Evolutionary conservation across 1,140 invertebrate genomes (phyloP), one percentile per base, ranked within the genome.

Genomic region (Archivesica marissinica): DNA sequence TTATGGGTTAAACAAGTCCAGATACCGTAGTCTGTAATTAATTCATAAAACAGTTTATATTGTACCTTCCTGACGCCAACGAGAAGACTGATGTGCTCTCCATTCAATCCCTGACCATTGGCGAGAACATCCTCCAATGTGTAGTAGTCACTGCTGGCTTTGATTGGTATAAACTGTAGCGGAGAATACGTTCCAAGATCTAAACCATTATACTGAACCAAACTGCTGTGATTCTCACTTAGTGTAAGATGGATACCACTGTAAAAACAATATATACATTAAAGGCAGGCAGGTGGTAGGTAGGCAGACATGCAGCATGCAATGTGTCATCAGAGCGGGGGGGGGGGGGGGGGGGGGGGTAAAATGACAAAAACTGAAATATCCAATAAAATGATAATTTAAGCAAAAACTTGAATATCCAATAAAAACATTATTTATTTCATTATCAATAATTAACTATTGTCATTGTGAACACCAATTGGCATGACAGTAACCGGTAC

Each of bases 141-240:
- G 80, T 93, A 93, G 75, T 89, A 93, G 68, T 93, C 92, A 89
- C 90, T 92, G 70, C 76, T 89, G 17, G 91, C 79, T 81, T 91
- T 91, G 30, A 88, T 90, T 44, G 93, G 93, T 0, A 92, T 50
- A 54, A 90, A 86, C 44, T 88, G 68, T 9, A 92, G 79, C 33
- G 30, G 52, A n/a, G 47, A 61, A 77, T 88, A 92, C 6, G 74
- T 70, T 2, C 81, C 86, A 28, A 86, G 23, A 82, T 92, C 87
- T 80, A 52, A 84, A 33, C 90, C 91, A 41, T 59, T 76, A 70
- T 92, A 93, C 13, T 85, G 41, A 23, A 81, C 83, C n/a, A 93
- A 56, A 28, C 17, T 83, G 15, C 89, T 85, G 78, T 92, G 89
- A 66, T 89, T 91, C 64, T 93, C 93, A 87, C 90, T 92, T 20